Percentiles rank a stretch among this genome's conserved stretches.
Conservation (phyloP, 2,888 invertebrate genomes). For the Heliconius charithonia region DNA sequence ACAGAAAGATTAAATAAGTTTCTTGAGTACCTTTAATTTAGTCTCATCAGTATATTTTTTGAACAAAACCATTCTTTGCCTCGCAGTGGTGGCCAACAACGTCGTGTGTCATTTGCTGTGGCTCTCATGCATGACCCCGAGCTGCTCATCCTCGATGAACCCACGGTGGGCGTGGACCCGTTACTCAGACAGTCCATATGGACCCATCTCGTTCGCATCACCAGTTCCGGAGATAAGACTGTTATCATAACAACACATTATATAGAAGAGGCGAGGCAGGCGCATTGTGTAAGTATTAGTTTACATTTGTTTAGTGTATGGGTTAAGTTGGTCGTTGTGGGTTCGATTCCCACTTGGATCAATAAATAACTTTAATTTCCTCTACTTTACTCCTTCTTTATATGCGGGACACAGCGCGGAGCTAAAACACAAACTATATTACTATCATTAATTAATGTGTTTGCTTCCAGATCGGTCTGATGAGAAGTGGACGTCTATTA, state of each 20-base stretch:
- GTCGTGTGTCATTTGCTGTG: constrained; percentile 95
- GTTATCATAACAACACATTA: constrained; percentile 94
- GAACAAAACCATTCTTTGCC: background rate
- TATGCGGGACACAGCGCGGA: too few species aligned
- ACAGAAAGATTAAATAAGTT: too few species aligned
- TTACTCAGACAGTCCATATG: constrained; percentile 95
- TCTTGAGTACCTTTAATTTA: too few species aligned
- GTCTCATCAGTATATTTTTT: background rate
- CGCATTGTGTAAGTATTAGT: constrained; percentile 88
- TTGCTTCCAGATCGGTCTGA: constrained; percentile 91
- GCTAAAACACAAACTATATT: background rate
- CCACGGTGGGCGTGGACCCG: constrained; percentile 96
- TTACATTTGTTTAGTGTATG: background rate
- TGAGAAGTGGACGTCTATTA: constrained; percentile 94
- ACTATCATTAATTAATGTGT: background rate
- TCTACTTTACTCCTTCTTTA: too few species aligned
- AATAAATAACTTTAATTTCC: too few species aligned
- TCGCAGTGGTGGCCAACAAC: constrained; percentile 93
- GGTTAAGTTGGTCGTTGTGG: too few species aligned
- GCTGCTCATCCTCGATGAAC: constrained; percentile 95
- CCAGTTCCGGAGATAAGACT: constrained; percentile 94
- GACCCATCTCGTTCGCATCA: constrained; percentile 96
- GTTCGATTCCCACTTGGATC: too few species aligned
- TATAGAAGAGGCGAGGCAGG: constrained; percentile 96
- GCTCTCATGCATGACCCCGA: constrained; percentile 97